Evolutionary conservation across 2,797 vertebrate species (phyloP), one percentile per base, ranked within the genome.

Genomic region (Anomalospiza imberbis): DNA sequence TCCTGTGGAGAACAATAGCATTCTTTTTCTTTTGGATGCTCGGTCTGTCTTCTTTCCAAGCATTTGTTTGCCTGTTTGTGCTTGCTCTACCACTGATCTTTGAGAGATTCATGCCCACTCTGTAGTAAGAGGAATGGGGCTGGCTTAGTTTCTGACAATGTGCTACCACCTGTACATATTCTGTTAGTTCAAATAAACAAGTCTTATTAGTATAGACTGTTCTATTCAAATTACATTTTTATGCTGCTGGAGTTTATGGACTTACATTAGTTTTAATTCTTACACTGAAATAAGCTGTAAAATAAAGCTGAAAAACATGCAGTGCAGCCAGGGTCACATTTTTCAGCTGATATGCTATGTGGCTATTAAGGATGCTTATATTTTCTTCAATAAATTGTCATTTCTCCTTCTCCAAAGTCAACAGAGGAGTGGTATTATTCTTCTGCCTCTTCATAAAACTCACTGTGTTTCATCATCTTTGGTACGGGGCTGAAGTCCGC

Each of bases 1-100:
- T 97, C 94, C 85, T 91, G 28, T 53, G 76, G 75, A 77, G 60
- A 94, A 54, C 55, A 55, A 66, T 57, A 75, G 42, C 9, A 12
- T 10, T 32, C 19, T 47, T 95, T 96, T 92, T 76, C 68, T 66
- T 93, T 83, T 70, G 48, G 54, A 68, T 85, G 67, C 62, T 91
- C 54, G 40, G 81, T 70, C 66, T 95, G 65, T 73, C 90, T 95
- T 65, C 55, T 89, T 96, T 77, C 31, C n/a, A 60, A 65, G 9
- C 38, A 32, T 44, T 77, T 75, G 61, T 88, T 66, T 94, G 81
- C 75, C 92, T 91, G 32, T 55, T 91, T 80, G 4, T 77, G 79
- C 75, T 84, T 82, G 38, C 32, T 48, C 4, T 86, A 58, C 28
- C 42, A 88, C 55, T 51, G 84, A 62, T 40, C 62, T 81, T 76